Percentiles rank a stretch among this genome's conserved stretches.
These are phyloP conservation scores for Macaca mulatta DNA, from an alignment of 2,113 vertebrate genomes.

Conservation along the genomic window DNA sequence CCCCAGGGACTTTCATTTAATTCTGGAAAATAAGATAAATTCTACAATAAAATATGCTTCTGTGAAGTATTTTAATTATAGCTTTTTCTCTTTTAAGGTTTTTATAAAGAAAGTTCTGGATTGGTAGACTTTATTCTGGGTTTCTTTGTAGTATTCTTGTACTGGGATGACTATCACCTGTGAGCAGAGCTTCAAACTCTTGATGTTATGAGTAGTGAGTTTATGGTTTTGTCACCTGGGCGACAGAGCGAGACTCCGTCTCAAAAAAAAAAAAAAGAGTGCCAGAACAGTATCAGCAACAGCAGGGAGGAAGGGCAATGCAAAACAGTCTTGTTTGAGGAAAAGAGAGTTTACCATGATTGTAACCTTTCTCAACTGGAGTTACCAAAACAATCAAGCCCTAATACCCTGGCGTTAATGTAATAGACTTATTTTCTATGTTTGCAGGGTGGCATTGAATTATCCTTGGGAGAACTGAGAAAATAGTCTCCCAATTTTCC, in stretches of 20 bases:
- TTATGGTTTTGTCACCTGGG: background rate
- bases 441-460: background rate
- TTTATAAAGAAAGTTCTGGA: background rate
- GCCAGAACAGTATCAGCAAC: background rate
- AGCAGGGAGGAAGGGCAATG: background rate
- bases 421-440: background rate
- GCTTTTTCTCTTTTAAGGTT: background rate
- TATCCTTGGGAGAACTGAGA: background rate
- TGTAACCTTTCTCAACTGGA: background rate
- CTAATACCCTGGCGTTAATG: background rate
- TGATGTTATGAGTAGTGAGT: background rate
- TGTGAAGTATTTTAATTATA: background rate
- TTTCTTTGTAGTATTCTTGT: background rate
- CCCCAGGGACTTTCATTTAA: background rate
- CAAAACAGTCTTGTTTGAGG: background rate
- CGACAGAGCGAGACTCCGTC: accelerated
- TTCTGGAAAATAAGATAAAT: constrained; percentile 34
- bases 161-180: background rate
- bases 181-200: background rate
- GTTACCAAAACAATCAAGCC: background rate
- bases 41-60: background rate
- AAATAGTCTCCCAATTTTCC: background rate
- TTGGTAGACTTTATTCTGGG: background rate
- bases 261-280: background rate
- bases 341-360: background rate